These are phyloP conservation scores for Ptilorrhoa leucosticta DNA, from an alignment of 2,113 vertebrate genomes.

Conservation along the genomic window DNA sequence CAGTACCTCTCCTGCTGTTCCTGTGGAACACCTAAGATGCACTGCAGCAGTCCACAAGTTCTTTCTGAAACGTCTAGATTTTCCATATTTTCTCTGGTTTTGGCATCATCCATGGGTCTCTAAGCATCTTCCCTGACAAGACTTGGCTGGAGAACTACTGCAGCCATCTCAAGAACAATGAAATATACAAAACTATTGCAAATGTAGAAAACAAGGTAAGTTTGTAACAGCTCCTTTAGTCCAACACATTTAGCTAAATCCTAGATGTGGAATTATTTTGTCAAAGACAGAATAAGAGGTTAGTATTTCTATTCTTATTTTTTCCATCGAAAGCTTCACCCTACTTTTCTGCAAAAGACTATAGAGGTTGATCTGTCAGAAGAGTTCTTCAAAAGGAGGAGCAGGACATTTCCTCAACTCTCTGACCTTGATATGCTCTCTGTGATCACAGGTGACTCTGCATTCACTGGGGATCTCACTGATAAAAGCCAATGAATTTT, in stretches of 20 bases:
- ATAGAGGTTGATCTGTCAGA: background rate
- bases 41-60: background rate
- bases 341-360: background rate
- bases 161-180: background rate
- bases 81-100: background rate
- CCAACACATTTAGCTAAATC: background rate
- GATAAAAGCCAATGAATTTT: background rate
- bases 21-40: conserved; percentile 45
- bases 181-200: background rate
- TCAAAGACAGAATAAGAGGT: background rate
- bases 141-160: background rate
- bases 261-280: background rate
- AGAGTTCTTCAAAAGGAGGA: background rate
- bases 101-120: background rate
- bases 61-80: background rate
- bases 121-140: background rate
- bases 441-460: background rate
- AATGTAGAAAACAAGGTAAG: background rate
- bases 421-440: background rate
- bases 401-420: background rate
- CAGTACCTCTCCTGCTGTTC: conserved; percentile 25
- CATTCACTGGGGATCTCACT: background rate
- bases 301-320: background rate
- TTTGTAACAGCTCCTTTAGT: background rate
- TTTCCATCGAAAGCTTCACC: background rate